Conservation (phyloP, 2,888 invertebrate species). For the Palloptera scutellata region DNA sequence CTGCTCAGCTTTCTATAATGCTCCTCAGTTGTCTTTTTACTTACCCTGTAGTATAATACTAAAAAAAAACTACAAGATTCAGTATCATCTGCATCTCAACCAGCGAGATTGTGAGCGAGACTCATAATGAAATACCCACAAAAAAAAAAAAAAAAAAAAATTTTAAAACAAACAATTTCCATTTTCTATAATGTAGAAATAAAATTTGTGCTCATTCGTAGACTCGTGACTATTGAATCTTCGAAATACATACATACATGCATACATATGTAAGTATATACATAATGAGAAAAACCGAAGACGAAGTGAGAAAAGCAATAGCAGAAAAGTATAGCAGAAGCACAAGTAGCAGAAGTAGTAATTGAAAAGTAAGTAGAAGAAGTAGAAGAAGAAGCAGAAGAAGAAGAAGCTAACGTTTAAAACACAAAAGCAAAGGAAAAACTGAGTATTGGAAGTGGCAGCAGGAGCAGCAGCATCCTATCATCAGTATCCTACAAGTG, state of each 20-base stretch:
- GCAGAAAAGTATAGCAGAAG: neutral
- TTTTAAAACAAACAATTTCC: too few relatives aligned
- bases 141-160: too few relatives aligned
- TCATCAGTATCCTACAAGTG: neutral
- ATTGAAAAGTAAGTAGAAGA: neutral
- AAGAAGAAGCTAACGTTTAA: neutral
- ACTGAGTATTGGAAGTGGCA: constrained; percentile 17
- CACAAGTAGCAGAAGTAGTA: neutral
- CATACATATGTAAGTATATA: too few relatives aligned
- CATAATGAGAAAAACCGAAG: constrained; percentile 2
- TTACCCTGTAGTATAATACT: too few relatives aligned
- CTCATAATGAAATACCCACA: constrained; percentile 32
- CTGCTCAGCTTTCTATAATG: too few relatives aligned
- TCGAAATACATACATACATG: neutral
- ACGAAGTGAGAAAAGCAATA: constrained; percentile 8
- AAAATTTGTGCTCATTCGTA: constrained; percentile 19
- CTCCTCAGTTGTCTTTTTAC: too few relatives aligned
- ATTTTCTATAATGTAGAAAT: constrained; percentile 31
- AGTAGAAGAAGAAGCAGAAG: constrained; percentile 14
- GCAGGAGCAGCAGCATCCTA: constrained; percentile 11
- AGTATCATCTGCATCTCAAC: neutral
- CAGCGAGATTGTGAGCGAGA: constrained; percentile 4
- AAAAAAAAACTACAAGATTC: too few relatives aligned
- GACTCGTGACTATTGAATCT: constrained; percentile 2
- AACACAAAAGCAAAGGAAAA: neutral